Evolutionary conservation across 64 coral and sea anemone species (phyloP), one percentile per base, ranked within the genome.

Genomic region (Stichodactyla mertensii): DNA sequence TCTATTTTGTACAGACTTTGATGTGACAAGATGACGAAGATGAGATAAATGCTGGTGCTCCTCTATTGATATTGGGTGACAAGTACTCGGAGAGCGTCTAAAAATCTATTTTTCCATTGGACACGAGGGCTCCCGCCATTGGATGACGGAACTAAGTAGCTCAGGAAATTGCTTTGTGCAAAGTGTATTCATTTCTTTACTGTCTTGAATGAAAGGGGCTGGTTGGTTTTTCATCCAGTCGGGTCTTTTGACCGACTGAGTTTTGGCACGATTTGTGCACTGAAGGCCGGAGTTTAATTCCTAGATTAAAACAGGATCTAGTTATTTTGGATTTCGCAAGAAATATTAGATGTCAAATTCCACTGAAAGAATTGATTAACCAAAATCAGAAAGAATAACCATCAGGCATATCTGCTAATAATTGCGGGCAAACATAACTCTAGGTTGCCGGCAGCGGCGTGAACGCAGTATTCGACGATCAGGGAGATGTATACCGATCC

Each of bases 41-140:
- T 31, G 4, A 74, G 69, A 74, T 74, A 36, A 31, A 28, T 74
- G 7, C 56, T 58, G 9, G 8, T 74, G 10, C 11, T 81, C 78
- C 4, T 16, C 18, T 53, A 52, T 81, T 81, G 78, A 81, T 81
- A 81, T 81, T 81, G 15, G 16, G 20, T 81, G 78, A 81, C 78
- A 81, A 81, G 69, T 9, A 27, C 24, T 31, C 16, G 8, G 26
- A 13, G 52, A 10, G 78, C 52, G 51, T 19, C 36, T 81, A 19
- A 80, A 31, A 54, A 81, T 53, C 53, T 53, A 15, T 55, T 22
- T 53, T 19, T 45, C 78, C 54, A 81, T 55, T 81, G 78, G 78
- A 54, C 36, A 45, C 1, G 0, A 45, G 36, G 36, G 36, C 36
- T 45, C 36, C 36, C 6, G 78, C 78, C 54, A 81, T 81, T 81